Evolutionary conservation across 1,140 invertebrate genomes (phyloP), one percentile per base, ranked within the genome.

Genomic region (Pomacea maculata): DNA sequence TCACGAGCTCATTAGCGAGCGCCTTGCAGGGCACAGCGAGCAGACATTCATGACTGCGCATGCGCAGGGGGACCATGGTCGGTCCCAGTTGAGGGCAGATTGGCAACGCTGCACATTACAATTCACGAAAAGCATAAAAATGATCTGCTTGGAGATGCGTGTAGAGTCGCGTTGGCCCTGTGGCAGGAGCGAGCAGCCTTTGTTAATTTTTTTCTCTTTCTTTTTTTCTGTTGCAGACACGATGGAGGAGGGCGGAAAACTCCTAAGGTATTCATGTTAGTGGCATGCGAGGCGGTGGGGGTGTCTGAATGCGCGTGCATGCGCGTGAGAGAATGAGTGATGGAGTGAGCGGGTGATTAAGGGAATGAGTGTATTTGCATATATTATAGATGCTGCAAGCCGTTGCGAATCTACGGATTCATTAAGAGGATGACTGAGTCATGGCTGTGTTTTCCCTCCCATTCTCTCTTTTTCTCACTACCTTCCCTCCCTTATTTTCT

Each of bases 191-290:
- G 17, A 19, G 4, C 3, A 3, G 11, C 67, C 67, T 15, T 25
- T 70, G 21, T 14, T 70, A 8, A 25, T 70, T 70, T 70, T 25
- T 3, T 65, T 70, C 67, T 70, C 29, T 34, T 70, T 68, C 67
- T 68, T 34, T 70, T 21, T 70, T 21, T 75, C 21, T 75, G 29
- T 75, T 75, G 21, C 74, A 75, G 74, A 75, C 74, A 75, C 54
- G 81, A 75, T 45, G 68, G 65, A 64, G 83, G 81, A 7, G 68
- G 81, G 17, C 79, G 83, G 63, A 84, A 85, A 75, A 83, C 81
- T 8, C 81, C 84, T 54, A 86, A 85, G 72, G 83, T 82, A 79
- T 77, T 76, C n/a, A 15, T 55, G 9, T 11, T 14, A 55, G n/a
- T 29, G n/a, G 25, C 11, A 10, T n/a, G 55, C 10, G 19, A 55